Conservation (phyloP, 2,888 invertebrate genomes). For the Tineola bisselliella region DNA sequence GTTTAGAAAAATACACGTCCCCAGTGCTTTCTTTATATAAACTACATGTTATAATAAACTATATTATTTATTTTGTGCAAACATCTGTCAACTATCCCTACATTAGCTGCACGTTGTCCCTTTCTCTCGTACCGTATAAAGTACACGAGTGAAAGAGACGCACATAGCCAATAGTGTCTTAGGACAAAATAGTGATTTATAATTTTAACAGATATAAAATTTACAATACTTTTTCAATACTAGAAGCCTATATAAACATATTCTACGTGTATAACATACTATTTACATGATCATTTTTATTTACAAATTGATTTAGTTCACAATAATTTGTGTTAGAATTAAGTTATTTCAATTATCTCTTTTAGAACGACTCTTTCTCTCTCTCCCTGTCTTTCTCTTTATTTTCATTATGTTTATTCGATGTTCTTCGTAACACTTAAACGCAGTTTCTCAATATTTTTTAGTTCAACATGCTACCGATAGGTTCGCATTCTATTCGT, state of each 20-base stretch:
- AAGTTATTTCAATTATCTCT: background rate
- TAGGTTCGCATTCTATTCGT: too few relatives aligned
- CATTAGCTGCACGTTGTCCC: background rate
- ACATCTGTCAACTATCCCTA: background rate
- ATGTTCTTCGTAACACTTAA: too few relatives aligned
- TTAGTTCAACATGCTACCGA: too few relatives aligned
- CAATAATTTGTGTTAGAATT: background rate
- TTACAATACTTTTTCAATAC: background rate
- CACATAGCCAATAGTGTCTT: background rate
- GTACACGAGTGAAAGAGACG: background rate
- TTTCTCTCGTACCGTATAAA: background rate
- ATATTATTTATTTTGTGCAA: background rate
- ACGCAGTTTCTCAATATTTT: too few relatives aligned
- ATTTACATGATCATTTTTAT: background rate
- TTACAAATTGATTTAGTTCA: background rate
- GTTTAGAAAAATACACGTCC: constrained; percentile 65
- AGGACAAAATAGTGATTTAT: background rate
- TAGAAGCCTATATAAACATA: background rate
- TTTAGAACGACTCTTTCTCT: too few relatives aligned
- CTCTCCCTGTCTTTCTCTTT: too few relatives aligned
- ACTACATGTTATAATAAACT: background rate
- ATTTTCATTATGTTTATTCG: too few relatives aligned
- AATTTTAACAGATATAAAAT: background rate
- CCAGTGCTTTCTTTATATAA: constrained; percentile 42
- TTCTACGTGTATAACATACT: background rate